Evolutionary conservation across 2,113 vertebrate genomes (phyloP).

Genomic region (Gasterosteus nipponicus): DNA sequence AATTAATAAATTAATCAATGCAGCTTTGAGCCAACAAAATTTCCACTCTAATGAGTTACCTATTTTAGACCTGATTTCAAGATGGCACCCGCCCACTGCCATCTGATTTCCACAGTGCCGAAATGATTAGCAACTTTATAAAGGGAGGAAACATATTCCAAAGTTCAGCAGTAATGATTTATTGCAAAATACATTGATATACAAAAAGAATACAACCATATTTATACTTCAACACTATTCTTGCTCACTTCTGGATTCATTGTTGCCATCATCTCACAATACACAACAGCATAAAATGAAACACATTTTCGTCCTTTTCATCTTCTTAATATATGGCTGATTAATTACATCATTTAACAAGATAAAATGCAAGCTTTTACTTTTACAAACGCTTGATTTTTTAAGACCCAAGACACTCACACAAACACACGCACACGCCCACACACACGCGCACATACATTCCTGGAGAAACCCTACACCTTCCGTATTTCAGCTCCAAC

Average conservation of each 20-base stretch:
- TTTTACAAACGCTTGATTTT: slow-evolving; percentile 11
- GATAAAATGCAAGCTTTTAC: background rate
- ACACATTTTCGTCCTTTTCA: too few species aligned
- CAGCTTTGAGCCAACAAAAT: background rate
- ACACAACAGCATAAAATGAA: background rate
- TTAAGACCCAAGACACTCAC: slow-evolving; percentile 16
- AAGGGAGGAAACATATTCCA: background rate
- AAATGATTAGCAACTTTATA: background rate
- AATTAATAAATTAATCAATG: background rate
- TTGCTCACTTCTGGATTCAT: background rate
- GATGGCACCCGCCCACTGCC: background rate
- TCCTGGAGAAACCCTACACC: slow-evolving; percentile 71
- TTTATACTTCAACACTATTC: background rate
- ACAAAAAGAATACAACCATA: background rate
- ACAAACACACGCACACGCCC: slow-evolving; percentile 46
- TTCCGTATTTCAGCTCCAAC: slow-evolving; percentile 53
- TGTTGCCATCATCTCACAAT: background rate
- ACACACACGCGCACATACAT: slow-evolving; percentile 56
- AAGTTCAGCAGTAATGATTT: background rate
- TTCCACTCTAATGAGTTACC: background rate
- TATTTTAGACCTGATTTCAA: background rate
- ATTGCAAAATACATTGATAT: background rate
- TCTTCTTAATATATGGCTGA: too few species aligned
- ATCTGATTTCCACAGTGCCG: background rate
- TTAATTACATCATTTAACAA: background rate